phyloP scores from a whole-genome alignment of 2,113 vertebrate genomes.

The Cacatua alba region DNA sequence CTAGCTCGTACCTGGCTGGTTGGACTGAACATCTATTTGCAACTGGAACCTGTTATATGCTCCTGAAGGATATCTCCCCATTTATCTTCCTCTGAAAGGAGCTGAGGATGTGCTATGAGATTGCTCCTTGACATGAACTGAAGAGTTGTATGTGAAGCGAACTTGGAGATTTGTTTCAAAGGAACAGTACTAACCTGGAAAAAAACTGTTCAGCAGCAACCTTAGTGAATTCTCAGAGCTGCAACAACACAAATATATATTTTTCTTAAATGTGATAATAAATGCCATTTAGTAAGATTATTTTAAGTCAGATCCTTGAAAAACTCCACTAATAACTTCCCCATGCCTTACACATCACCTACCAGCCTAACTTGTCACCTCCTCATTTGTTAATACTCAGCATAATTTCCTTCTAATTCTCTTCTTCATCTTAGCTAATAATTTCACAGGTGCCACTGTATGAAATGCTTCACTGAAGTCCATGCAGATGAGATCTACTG shows the following conservation, averaged over 20 bases:
- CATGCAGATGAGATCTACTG: not conserved
- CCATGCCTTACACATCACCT: not conserved
- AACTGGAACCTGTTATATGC: not conserved
- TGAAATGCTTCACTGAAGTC: not conserved
- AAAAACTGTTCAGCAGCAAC: not conserved
- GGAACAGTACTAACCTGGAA: not conserved
- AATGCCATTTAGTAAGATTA: not conserved
- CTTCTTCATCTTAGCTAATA: not conserved
- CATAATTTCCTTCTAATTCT: not conserved
- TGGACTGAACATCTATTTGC: not conserved
- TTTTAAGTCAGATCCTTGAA: not conserved
- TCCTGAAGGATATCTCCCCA: not conserved
- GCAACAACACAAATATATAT: not conserved
- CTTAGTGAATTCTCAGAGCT: not conserved
- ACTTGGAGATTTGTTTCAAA: not conserved
- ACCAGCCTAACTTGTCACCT: not conserved
- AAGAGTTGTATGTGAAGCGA: rapidly evolving
- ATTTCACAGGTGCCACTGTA: not conserved
- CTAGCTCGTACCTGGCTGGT: not conserved
- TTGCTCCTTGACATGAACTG: not conserved
- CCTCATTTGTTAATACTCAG: not conserved
- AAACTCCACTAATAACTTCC: not conserved
- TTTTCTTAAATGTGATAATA: not conserved
- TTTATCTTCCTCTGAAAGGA: not conserved
- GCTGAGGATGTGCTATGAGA: not conserved